A percentile compares a stretch with the other conserved stretches of the same genome.
Evolutionary conservation across 2,797 vertebrate species (phyloP).

Genomic region (Falco cherrug): DNA sequence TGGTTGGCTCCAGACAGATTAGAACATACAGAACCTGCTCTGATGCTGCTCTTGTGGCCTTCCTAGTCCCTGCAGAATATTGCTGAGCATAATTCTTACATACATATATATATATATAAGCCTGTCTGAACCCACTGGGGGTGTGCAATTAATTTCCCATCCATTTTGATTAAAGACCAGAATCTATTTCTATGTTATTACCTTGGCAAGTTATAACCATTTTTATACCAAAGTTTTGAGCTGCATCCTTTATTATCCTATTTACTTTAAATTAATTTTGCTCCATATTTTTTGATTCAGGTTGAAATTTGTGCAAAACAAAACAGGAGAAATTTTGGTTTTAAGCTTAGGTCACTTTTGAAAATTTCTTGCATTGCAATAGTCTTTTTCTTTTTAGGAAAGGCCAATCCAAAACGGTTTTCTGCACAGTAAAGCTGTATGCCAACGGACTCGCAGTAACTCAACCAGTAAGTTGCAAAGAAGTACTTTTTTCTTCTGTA

Average conservation of each 20-base stretch:
- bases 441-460: conserved; percentile 83
- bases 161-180: neutral
- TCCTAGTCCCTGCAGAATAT: neutral
- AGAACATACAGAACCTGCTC: neutral
- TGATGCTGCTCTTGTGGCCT: neutral
- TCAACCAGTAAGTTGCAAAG: conserved; percentile 83
- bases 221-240: neutral
- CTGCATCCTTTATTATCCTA: neutral
- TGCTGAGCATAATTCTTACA: neutral
- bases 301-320: neutral
- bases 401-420: conserved; percentile 42
- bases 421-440: conserved; percentile 71
- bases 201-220: neutral
- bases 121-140: neutral
- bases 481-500: neutral
- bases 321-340: neutral
- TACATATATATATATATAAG: neutral
- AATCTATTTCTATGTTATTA: neutral
- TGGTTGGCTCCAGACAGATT: neutral
- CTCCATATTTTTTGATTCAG: neutral
- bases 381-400: conserved; percentile 59
- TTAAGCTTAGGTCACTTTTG: neutral
- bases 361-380: neutral
- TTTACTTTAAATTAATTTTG: neutral
- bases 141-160: neutral